Evolutionary conservation across 1,140 invertebrate genomes (phyloP).

Genomic region (Eurytemora carolleeae): DNA sequence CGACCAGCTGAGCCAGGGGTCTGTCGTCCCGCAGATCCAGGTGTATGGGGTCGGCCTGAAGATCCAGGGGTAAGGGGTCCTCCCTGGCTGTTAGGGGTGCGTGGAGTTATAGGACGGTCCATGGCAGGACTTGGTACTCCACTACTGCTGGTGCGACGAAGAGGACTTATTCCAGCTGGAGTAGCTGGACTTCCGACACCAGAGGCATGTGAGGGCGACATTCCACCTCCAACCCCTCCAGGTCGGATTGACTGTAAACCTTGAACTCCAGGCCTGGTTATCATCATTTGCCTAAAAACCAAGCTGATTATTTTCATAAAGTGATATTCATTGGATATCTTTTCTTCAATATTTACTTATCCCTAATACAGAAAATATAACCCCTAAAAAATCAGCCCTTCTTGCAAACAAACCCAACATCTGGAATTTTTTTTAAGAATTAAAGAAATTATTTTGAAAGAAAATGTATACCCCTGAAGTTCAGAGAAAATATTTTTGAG

Average conservation of each 20-base stretch:
- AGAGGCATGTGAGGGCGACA: background rate
- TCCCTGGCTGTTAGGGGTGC: background rate
- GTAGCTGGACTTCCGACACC: background rate
- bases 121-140: slow-evolving; percentile 7
- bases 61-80: background rate
- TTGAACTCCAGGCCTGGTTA: background rate
- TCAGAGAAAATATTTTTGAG: too few relatives aligned
- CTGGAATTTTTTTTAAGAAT: too few relatives aligned
- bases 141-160: slow-evolving; percentile 3
- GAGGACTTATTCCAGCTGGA: slow-evolving; percentile 12
- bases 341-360: too few relatives aligned
- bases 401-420: too few relatives aligned
- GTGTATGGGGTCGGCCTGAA: background rate
- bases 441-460: too few relatives aligned
- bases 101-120: slow-evolving; percentile 11
- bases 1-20: background rate
- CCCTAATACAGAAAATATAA: too few relatives aligned
- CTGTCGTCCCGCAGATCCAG: background rate
- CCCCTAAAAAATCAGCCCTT: too few relatives aligned
- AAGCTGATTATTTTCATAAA: too few relatives aligned
- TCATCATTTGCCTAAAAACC: background rate
- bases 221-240: background rate
- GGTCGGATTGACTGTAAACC: background rate
- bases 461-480: too few relatives aligned
- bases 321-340: too few relatives aligned